Conservation (phyloP, 2,113 vertebrate species). For the Turnix velox region DNA sequence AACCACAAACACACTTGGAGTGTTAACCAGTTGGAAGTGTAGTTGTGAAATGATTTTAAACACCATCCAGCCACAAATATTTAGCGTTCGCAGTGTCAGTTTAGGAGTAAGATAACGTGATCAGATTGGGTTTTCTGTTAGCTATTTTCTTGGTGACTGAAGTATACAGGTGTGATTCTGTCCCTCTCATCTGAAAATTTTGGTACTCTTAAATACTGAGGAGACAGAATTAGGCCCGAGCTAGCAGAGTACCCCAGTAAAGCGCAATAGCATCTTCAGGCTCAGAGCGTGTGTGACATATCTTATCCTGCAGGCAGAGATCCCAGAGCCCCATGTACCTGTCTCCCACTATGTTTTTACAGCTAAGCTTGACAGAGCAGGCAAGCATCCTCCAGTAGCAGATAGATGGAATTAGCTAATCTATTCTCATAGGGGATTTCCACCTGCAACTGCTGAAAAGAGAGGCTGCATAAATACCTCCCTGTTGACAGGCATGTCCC, state of each 20-base stretch:
- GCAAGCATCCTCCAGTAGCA: not conserved
- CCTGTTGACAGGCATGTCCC: not conserved
- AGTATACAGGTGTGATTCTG: not conserved
- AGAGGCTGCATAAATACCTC: not conserved
- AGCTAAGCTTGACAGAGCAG: not conserved
- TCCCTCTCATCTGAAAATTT: not conserved
- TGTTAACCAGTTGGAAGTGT: not conserved
- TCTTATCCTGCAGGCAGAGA: not conserved
- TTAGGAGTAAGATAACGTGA: not conserved
- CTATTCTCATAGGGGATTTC: not conserved
- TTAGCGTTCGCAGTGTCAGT: not conserved
- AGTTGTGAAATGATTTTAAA: not conserved
- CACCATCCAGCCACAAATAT: not conserved
- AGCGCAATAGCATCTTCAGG: not conserved
- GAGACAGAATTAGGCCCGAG: not conserved
- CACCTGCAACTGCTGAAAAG: not conserved
- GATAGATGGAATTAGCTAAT: not conserved
- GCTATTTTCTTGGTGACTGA: not conserved
- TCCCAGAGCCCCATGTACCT: fast-evolving
- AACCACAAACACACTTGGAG: not conserved
- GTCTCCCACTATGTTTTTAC: not conserved
- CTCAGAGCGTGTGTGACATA: not conserved
- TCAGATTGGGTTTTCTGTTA: not conserved
- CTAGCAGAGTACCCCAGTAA: not conserved
- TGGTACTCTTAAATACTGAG: not conserved